Conservation (phyloP, 2,797 vertebrate species). For the Novumbra hubbsi region DNA sequence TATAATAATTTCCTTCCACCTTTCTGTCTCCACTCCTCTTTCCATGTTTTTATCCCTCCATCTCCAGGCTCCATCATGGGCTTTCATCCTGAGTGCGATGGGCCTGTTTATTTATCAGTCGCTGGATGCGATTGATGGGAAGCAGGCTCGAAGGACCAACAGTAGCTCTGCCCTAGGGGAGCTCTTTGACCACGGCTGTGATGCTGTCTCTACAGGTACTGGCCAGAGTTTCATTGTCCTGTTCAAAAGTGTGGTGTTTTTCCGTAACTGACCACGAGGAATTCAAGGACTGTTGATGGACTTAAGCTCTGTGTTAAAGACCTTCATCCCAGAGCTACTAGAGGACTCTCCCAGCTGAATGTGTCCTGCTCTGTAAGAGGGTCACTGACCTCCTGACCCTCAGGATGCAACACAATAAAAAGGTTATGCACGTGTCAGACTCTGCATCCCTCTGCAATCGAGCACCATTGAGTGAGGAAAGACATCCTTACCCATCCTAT, state of each 20-base stretch:
- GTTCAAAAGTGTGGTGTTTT: background rate
- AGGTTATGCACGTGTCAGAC: too few species aligned
- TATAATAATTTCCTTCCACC: background rate
- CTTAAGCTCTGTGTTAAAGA: too few species aligned
- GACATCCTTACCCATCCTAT: too few species aligned
- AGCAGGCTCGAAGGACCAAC: slow-evolving; percentile 95
- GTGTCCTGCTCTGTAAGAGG: too few species aligned
- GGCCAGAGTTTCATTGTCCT: background rate
- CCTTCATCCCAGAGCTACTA: too few species aligned
- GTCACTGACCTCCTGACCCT: too few species aligned
- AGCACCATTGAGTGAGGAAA: too few species aligned
- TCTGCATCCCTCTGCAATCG: too few species aligned
- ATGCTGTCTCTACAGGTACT: slow-evolving; percentile 94
- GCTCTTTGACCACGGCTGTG: slow-evolving; percentile 97
- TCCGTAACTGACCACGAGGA: background rate
- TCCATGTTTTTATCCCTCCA: slow-evolving; percentile 11
- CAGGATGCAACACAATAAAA: too few species aligned
- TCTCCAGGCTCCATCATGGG: slow-evolving; percentile 86
- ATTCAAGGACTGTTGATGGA: background rate
- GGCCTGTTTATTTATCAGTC: slow-evolving; percentile 97
- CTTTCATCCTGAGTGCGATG: slow-evolving; percentile 84
- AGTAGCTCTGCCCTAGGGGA: slow-evolving; percentile 93
- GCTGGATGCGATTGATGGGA: slow-evolving; percentile 96
- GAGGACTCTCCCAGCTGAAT: too few species aligned
- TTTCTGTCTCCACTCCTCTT: background rate